Conservation (phyloP, 2,797 vertebrate genomes). For the Protosalanx chinensis region DNA sequence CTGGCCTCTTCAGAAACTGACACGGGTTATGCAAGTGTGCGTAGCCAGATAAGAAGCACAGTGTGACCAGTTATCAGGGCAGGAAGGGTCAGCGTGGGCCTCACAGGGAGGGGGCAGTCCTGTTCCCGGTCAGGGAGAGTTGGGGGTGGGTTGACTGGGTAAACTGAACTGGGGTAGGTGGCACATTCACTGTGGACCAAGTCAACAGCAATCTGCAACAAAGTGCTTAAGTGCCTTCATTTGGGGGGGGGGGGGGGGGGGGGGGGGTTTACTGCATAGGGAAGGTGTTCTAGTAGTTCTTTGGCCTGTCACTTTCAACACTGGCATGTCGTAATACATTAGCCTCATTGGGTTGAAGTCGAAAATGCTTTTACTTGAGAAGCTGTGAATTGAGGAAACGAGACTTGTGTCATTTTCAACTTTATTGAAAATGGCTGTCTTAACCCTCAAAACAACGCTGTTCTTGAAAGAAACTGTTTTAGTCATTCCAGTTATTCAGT, state of each 20-base stretch:
- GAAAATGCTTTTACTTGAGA: not conserved
- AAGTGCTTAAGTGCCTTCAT: constrained; percentile 57
- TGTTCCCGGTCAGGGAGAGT: constrained; percentile 30
- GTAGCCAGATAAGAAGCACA: constrained; percentile 53
- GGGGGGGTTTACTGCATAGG: not conserved
- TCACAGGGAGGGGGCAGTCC: constrained; percentile 30
- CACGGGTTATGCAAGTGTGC: constrained; percentile 35
- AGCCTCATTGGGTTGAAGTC: constrained; percentile 14
- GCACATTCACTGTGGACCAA: constrained; percentile 48
- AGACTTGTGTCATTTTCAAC: constrained; percentile 3
- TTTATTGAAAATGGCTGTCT: not conserved
- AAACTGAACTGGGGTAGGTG: not conserved
- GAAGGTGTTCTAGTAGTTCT: too few species aligned
- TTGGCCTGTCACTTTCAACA: not conserved
- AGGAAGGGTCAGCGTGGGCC: constrained; percentile 34
- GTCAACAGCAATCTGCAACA: constrained; percentile 54
- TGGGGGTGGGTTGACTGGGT: not conserved
- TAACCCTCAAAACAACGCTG: constrained; percentile 5
- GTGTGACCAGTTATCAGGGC: constrained; percentile 57
- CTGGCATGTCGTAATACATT: not conserved
- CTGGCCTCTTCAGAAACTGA: constrained; percentile 2
- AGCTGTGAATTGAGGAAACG: constrained; percentile 14
- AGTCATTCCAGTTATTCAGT: constrained; percentile 35
- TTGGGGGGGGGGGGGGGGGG: constrained; percentile 22
- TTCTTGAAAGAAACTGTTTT: constrained; percentile 25